Base-by-base conservation (phyloP, 2,888 invertebrate genomes). In the Pediacus dermestoides region DNA sequence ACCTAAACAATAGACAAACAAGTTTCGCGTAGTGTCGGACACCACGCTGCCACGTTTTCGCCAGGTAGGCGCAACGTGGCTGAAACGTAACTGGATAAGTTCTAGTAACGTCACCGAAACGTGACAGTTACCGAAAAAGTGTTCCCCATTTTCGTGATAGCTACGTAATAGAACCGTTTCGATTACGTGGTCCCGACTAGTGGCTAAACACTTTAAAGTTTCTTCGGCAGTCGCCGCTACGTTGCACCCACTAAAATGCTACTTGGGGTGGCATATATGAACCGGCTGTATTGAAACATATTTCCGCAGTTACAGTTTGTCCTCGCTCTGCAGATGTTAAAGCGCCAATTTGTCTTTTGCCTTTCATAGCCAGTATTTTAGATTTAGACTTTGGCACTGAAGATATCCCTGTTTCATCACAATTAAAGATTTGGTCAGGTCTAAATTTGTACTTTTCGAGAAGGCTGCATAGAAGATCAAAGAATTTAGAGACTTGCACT, bases 331-430 rank as follows among this genome's bases (percentile, higher is more conserved):
- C 53, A 7, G 52, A 53, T 21, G 45, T 44, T 14, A 52, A 15
- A 2, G 40, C 38, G 2, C 48, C 51, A 6, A 57, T 49, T 45
- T 60, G 53, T 30, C 42, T 49, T 37, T 37, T 33, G 3, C 54
- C 54, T 38, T 44, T 53, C 18, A 14, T 21, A 1, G 53, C 46
- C 4, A 59, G 30, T 2, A 60, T 38, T 42, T 47, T 52, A 6
- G 51, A 42, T 12, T 30, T 35, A 11, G 21, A 30, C 30, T 55
- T 57, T 2, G 53, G 54, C 1, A 60, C 60, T 26, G 46, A 44
- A 1, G 58, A 52, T 16, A 65, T 38, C 2, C 61, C 60, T 7
- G 60, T 63, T 41, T 65, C 64, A 39, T 64, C 64, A 11, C 50
- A 36, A 30, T 57, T 59, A n/a, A 36, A 58, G 10, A 55, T 54